Evolutionary conservation across 2,113 vertebrate species (phyloP).

Genomic region (Natator depressus): DNA sequence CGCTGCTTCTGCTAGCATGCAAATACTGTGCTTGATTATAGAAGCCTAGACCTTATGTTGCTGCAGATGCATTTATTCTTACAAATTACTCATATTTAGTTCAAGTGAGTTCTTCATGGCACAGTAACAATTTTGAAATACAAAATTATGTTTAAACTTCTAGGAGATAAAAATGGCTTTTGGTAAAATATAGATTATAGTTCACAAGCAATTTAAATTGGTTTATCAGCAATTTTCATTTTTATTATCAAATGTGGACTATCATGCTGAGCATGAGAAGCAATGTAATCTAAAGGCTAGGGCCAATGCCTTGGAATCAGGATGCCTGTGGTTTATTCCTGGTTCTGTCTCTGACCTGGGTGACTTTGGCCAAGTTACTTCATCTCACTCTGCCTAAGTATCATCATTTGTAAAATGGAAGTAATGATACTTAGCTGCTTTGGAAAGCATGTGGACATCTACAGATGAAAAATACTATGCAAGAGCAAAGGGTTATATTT

Average conservation of each 20-base stretch:
- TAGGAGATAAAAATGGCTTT: background rate
- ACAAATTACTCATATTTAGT: background rate
- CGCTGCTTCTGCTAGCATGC: background rate
- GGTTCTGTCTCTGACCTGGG: background rate
- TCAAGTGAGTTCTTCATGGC: background rate
- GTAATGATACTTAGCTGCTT: background rate
- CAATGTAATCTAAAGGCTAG: background rate
- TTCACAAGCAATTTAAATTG: background rate
- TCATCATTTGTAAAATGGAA: background rate
- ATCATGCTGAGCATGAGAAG: background rate
- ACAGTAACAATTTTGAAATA: background rate
- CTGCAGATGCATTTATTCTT: background rate
- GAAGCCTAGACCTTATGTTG: background rate
- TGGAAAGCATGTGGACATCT: background rate
- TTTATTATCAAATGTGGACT: background rate
- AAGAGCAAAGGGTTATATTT: background rate
- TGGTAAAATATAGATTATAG: background rate
- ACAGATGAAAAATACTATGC: background rate
- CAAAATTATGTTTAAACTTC: background rate
- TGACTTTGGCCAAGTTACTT: background rate
- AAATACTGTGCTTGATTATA: background rate
- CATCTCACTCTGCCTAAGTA: background rate
- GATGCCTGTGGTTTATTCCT: background rate
- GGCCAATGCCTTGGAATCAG: background rate
- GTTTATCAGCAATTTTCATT: too few species aligned